Base-by-base conservation (phyloP, 2,797 vertebrate genomes). In the Diglossa cyanea region DNA sequence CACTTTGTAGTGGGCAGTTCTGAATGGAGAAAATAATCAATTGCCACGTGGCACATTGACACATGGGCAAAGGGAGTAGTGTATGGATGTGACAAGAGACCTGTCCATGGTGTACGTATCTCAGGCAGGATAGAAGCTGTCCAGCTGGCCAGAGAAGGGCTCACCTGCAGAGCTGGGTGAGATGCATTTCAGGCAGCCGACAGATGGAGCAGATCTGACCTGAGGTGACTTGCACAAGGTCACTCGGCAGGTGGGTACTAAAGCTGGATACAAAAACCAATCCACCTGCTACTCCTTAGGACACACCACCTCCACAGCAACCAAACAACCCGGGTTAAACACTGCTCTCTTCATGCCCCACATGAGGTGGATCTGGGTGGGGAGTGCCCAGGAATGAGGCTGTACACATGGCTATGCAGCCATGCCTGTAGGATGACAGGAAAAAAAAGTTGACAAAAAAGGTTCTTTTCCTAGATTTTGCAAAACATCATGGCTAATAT, bases 1-100 rank as follows among this genome's bases (percentile, higher is more conserved):
- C 3, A 1, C 7, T 1, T 58, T 48, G 4, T 13, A 33, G 48
- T 20, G 21, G 26, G 13, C 11, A n/a, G 2, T 57, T 90, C 7
- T 78, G 23, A 75, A 72, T 28, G 19, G 35, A 68, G 26, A 86
- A 81, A 75, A 58, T 8, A 40, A 50, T 73, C 13, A 42, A 1
- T 26, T 78, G 31, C 12, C 25, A 5, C 0, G 0, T 53, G 50
- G 10, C 7, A 21, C 0, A 1, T n/a, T 45, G 61, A 33, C 11
- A 2, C 50, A 24, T 54, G 37, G 47, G n/a, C 6, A 24, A 81
- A 80, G 7, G 1, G 2, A 25, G 70, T 40, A 16, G 65, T 6
- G 19, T 51, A 8, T 17, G 58, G 17, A 21, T 66, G 16, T 78
- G 30, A 33, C 10, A 35, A 63, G 57, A 53, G 24, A 57, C 3